phyloP scores from a whole-genome alignment of 2,797 vertebrate species.

The Sciurus vulgaris region DNA sequence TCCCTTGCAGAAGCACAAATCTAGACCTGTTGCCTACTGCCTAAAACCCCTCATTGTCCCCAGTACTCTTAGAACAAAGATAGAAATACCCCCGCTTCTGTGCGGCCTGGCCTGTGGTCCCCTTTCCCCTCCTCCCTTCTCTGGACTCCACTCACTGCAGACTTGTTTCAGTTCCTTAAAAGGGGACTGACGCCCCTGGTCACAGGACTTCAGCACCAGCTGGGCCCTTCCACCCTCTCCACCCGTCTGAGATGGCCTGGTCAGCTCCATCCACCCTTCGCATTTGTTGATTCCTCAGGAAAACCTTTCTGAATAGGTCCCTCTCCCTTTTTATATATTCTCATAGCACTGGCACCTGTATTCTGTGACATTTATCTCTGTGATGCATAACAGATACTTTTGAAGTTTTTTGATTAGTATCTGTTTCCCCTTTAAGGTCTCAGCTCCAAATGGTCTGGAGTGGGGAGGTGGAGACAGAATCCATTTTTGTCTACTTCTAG shows the following conservation, averaged over 20 bases:
- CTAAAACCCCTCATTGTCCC: not conserved
- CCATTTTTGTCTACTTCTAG: not conserved
- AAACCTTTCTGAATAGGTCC: not conserved
- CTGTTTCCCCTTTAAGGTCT: not conserved
- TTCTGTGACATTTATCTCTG: not conserved
- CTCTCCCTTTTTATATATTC: not conserved
- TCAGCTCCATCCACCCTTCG: not conserved
- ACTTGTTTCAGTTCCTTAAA: constrained; percentile 76
- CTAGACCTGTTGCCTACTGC: not conserved
- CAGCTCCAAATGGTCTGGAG: not conserved
- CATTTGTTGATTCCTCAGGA: not conserved
- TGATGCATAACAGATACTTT: not conserved
- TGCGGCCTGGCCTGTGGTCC: too few species aligned
- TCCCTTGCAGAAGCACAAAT: not conserved
- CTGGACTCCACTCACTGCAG: not conserved
- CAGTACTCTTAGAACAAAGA: not conserved
- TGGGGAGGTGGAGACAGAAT: not conserved
- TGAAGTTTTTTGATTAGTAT: not conserved
- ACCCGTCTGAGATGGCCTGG: not conserved
- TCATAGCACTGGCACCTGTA: not conserved
- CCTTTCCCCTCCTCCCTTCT: not conserved
- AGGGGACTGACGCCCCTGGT: not conserved
- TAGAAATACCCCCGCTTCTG: not conserved
- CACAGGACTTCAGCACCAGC: constrained; percentile 61
- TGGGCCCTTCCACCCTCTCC: not conserved